These are phyloP conservation scores for Drosophila azteca DNA, from an alignment of 1,140 invertebrate genomes.

Conservation along the genomic window DNA sequence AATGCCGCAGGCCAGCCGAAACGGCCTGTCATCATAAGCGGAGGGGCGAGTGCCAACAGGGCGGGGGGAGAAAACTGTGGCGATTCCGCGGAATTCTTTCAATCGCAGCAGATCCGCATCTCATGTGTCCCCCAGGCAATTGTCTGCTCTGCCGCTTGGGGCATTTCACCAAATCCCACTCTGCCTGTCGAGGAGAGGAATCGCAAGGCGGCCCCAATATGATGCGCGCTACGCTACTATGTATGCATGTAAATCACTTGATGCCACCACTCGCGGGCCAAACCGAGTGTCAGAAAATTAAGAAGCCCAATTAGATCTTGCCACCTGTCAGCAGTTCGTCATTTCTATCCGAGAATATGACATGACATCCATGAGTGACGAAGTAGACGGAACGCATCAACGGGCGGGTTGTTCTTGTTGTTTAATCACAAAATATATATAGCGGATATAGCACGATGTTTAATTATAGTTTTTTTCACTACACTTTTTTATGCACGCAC, in stretches of 20 bases:
- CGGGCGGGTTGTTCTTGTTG: conserved; percentile 54
- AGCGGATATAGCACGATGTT: conserved; percentile 44
- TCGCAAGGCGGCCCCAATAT: too few relatives aligned
- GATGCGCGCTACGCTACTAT: too few relatives aligned
- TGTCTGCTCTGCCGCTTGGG: conserved; percentile 57
- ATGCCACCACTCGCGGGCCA: conserved; percentile 16
- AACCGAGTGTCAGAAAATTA: conserved; percentile 78
- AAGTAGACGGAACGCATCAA: conserved; percentile 70
- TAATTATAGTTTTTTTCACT: conserved; percentile 29
- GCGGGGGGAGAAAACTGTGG: conserved; percentile 29
- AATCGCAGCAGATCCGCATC: conserved; percentile 16
- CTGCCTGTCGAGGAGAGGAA: background rate
- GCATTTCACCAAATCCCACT: conserved; percentile 47
- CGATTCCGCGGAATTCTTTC: conserved; percentile 63
- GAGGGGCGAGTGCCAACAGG: conserved; percentile 1
- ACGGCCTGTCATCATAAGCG: conserved; percentile 50
- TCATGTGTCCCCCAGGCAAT: conserved; percentile 52
- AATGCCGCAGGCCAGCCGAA: conserved; percentile 1
- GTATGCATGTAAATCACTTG: conserved; percentile 57
- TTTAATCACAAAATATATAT: conserved; percentile 43
- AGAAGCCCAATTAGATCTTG: conserved; percentile 83
- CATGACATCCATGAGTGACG: conserved; percentile 78
- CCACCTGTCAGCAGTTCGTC: conserved; percentile 84
- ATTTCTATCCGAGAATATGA: conserved; percentile 76
- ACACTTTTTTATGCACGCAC: background rate